Evolutionary conservation across 2,888 invertebrate genomes (phyloP).

Genomic region (Nasonia oneida): DNA sequence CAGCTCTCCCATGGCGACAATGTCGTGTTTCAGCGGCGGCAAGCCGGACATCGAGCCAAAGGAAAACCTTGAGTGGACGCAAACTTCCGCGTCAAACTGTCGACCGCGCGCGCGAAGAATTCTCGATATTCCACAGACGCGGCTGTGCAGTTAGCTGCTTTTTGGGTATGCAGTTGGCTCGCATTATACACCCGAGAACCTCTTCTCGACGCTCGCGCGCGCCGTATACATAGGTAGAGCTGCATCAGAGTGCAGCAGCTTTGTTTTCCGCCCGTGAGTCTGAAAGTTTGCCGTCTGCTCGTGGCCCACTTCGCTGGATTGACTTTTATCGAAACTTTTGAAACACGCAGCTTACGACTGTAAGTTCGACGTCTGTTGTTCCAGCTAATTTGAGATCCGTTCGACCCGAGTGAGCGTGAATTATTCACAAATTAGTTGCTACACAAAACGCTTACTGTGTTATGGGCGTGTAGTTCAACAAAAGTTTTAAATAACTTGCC

Average conservation of each 20-base stretch:
- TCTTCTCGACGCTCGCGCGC: not conserved
- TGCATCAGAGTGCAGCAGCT: not conserved
- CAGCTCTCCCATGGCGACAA: not conserved
- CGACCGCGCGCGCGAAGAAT: not conserved
- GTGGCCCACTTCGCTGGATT: constrained; percentile 9
- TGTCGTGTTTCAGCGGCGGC: not conserved
- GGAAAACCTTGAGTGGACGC: constrained; percentile 1
- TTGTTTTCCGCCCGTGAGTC: constrained; percentile 6
- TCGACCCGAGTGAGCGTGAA: not conserved
- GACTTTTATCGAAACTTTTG: constrained; percentile 23
- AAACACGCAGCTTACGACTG: constrained; percentile 1
- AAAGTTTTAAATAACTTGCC: not conserved
- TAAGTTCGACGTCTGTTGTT: not conserved
- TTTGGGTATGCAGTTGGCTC: too few relatives aligned
- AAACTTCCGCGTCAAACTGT: not conserved
- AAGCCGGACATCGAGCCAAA: not conserved
- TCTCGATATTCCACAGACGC: too few relatives aligned
- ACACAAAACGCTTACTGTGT: not conserved
- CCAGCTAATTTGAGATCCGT: not conserved
- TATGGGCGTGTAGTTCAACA: not conserved
- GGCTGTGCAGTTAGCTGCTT: too few relatives aligned
- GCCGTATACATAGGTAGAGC: not conserved
- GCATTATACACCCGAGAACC: not conserved
- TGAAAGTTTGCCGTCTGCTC: constrained; percentile 3
- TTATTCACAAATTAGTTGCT: not conserved